Conservation (phyloP, 2,113 vertebrate species). For the Microcebus griseorufus region DNA sequence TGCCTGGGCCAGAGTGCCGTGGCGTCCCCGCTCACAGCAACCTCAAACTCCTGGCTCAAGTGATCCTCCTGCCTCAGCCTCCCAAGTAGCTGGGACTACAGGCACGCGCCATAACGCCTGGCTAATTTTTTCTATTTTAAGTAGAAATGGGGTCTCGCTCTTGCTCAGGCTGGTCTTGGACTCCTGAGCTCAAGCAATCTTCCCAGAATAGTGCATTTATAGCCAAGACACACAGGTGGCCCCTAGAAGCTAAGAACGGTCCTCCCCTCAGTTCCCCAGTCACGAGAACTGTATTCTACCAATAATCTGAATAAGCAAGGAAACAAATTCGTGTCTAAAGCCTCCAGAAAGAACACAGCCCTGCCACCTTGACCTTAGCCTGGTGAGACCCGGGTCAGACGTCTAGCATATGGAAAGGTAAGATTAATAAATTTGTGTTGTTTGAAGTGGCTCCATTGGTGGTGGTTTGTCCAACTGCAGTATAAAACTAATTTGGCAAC, state of each 20-base stretch:
- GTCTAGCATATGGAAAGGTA: not conserved
- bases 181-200: no score
- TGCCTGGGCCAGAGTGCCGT: no score
- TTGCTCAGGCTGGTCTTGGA: no score
- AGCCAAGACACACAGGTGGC: not conserved
- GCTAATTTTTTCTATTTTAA: no score
- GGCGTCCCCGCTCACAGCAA: no score
- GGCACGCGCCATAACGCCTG: no score
- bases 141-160: no score
- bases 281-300: not conserved
- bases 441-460: not conserved
- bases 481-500: not conserved
- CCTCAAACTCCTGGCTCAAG: no score
- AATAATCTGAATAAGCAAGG: not conserved
- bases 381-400: not conserved
- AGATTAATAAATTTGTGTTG: not conserved
- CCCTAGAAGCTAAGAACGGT: not conserved
- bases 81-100: no score
- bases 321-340: not conserved
- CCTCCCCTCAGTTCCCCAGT: not conserved
- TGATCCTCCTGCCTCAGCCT: no score
- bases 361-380: not conserved
- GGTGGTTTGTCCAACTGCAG: not conserved
- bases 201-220: no score
- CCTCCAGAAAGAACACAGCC: not conserved